Base-by-base conservation (phyloP, 2,888 invertebrate genomes). In the Drosophila ezoana region DNA sequence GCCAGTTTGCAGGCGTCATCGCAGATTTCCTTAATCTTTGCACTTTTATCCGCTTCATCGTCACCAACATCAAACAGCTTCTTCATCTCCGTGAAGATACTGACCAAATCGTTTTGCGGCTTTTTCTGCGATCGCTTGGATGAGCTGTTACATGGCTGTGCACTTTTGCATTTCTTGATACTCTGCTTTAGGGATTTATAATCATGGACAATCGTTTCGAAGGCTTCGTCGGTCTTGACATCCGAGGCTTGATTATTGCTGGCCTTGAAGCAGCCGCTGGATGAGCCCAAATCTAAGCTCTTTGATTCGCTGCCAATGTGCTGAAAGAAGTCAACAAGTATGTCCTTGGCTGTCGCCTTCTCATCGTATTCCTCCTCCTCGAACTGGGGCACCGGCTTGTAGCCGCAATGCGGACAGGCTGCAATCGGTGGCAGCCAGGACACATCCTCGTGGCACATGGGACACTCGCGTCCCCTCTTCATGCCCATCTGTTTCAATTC, bases 391-490 rank as follows among this genome's bases (percentile, higher is more conserved):
- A 90, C 62, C 0, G 89, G 87, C 44, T 91, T 91, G 68, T 90
- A 91, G 37, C 90, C 89, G 63, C 91, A 92, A 49, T 89, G 87
- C 0, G 90, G 91, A 57, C 91, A 90, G 0, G 92, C 89, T 4
- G 93, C 92, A 82, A 93, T 91, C 77, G 92, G 92, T 20, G 92
- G 91, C 60, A 93, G 54, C 90, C 90, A 91, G 0, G 88, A 80
- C 3, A 92, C 82, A 40, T 92, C 89, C 65, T 79, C 88, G 8
- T 88, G 81, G 56, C 92, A 92, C 14, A 92, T 72, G 0, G 90
- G 81, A 52, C 92, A 92, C 11, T 28, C 51, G 14, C 72, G 61
- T 0, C 11, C 54, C 9, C 37, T 10, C 13, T 54, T 53, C 4
- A 79, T 53, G 13, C 61, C 63, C 53, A 72, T 75, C 38, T 87